A percentile compares a stretch with the other conserved stretches of the same genome.
Evolutionary conservation across 2,797 vertebrate species (phyloP).

Genomic region (Heliangelus exortis): DNA sequence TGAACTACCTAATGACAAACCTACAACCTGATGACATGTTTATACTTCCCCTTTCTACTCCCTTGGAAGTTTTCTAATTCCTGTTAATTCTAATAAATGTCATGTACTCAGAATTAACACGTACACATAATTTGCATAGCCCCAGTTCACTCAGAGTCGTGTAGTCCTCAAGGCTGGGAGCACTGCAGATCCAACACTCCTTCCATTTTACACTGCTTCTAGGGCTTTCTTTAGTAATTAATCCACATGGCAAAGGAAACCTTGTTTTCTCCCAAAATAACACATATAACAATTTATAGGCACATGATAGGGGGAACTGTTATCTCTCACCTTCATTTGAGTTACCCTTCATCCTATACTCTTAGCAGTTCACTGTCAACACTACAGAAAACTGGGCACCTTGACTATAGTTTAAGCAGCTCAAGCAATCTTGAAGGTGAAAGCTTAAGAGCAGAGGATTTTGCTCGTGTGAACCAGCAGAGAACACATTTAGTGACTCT

Average conservation of each 20-base stretch:
- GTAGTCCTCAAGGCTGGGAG: not conserved
- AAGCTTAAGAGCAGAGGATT: not conserved
- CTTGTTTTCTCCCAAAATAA: not conserved
- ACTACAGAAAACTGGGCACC: not conserved
- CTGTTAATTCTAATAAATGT: slow-evolving; percentile 15
- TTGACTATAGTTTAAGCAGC: not conserved
- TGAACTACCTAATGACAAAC: not conserved
- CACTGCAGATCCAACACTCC: not conserved
- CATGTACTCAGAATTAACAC: not conserved
- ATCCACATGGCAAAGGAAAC: not conserved
- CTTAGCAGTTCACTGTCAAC: not conserved
- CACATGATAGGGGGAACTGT: not conserved
- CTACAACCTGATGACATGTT: not conserved
- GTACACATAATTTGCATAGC: not conserved
- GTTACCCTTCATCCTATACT: not conserved
- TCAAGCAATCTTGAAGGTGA: not conserved
- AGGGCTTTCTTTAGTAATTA: not conserved
- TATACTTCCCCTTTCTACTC: not conserved
- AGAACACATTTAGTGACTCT: not conserved
- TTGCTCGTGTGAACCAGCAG: not conserved
- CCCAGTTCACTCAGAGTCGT: not conserved
- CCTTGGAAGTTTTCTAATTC: not conserved
- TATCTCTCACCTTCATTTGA: not conserved
- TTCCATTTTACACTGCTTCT: not conserved
- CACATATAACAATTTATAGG: not conserved